Percentiles rank a stretch among this genome's conserved stretches.
phyloP scores from a whole-genome alignment of 2,888 invertebrate species.

The Lasioglossum marginatum region DNA sequence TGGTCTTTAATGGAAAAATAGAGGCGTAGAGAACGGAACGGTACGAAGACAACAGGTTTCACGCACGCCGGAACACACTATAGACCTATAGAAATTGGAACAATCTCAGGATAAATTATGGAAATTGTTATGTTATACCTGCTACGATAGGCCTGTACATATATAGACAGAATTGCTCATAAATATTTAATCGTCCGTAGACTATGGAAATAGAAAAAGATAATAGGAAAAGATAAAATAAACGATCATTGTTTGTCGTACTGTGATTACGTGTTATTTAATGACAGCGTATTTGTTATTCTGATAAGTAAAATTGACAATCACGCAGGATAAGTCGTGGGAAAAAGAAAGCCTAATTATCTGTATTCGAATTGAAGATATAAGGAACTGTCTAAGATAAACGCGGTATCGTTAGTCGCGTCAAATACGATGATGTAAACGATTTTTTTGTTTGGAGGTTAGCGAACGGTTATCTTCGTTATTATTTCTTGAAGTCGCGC shows the following conservation, averaged over 20 bases:
- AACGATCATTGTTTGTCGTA: not conserved
- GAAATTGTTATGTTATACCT: not conserved
- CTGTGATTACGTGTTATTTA: not conserved
- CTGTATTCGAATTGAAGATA: not conserved
- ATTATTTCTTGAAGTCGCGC: not conserved
- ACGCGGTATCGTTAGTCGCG: not conserved
- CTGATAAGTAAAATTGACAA: not conserved
- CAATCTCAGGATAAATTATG: not conserved
- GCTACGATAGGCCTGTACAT: not conserved
- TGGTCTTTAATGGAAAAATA: not conserved
- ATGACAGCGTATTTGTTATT: not conserved
- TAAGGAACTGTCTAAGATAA: not conserved
- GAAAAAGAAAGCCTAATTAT: not conserved
- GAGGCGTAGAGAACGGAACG: not conserved
- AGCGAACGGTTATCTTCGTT: not conserved
- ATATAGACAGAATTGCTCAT: not conserved
- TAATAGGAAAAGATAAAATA: not conserved
- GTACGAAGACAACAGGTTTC: not conserved
- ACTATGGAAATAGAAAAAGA: not conserved
- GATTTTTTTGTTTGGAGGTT: not conserved
- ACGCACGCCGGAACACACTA: not conserved
- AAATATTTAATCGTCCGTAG: not conserved
- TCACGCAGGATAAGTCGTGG: not conserved
- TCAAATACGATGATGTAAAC: not conserved
- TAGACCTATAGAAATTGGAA: not conserved